Conservation (phyloP, 2,797 vertebrate genomes). For the Morus bassanus region DNA sequence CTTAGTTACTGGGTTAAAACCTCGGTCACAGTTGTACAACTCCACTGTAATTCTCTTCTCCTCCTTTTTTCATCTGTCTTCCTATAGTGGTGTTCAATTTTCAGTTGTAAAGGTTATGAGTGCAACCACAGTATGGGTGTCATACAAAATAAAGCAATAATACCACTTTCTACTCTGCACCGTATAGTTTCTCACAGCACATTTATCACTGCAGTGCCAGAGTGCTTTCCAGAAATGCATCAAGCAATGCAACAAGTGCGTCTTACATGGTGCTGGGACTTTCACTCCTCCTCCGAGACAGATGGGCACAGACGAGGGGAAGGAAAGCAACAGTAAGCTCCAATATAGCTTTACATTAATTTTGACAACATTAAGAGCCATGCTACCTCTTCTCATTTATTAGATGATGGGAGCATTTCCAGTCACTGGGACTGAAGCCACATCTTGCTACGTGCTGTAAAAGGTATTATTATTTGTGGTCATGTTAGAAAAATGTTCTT, state of each 20-base stretch:
- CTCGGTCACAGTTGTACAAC: not conserved
- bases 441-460: not conserved
- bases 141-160: not conserved
- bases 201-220: not conserved
- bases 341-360: not conserved
- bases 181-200: fast-evolving
- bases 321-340: not conserved
- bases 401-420: not conserved
- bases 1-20: not conserved
- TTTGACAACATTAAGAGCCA: not conserved
- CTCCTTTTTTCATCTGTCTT: not conserved
- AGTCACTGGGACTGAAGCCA: not conserved
- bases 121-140: not conserved
- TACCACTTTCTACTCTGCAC: not conserved
- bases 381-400: not conserved
- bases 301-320: not conserved
- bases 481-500: not conserved
- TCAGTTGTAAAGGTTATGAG: not conserved
- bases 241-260: fast-evolving
- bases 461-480: not conserved
- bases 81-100: not conserved
- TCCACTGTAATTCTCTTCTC: not conserved
- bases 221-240: not conserved
- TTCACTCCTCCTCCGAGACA: not conserved
- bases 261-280: not conserved